Base-by-base conservation (phyloP, 1,140 invertebrate genomes). In the Camponotus floridanus region DNA sequence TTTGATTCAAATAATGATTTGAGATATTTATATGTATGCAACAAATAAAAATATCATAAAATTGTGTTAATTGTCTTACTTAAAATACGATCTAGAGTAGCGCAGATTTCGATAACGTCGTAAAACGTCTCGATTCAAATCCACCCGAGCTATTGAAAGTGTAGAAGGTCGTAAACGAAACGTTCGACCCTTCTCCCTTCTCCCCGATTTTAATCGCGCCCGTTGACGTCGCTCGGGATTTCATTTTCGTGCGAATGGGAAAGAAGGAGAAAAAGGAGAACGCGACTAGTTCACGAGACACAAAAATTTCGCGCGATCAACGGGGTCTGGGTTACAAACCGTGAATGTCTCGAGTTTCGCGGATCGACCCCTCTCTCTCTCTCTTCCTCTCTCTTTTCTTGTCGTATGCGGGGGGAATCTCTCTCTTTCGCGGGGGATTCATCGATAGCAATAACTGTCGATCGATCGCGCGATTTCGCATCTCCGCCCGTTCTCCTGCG, bases 391-490 rank as follows among this genome's bases (percentile, higher is more conserved):
- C 26, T 36, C 21, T 65, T n/a, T 31, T 45, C 26, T 57, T 62
- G 86, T 88, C 74, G 87, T 51, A 18, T 51, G 70, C 68, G 88
- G 26, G 26, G 26, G 26, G 26, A 26, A 26, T 76, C 42, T 33
- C 48, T 36, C 76, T 21, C 15, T 83, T 73, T 73, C 65, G 13
- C 70, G 64, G 26, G 26, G 26, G 62, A 78, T 51, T 87, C 88
- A 45, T 80, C 73, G 85, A 87, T 87, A 51, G 85, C 76, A 68
- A 88, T 90, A 88, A 90, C 73, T 84, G 78, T 90, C 89, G 88
- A 90, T 90, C 76, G 86, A 90, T 90, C 78, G 76, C 45, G 48
- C 68, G 65, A 88, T 88, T 79, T 80, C 76, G 65, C 42, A 42
- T 26, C 21, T 21, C 36, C 6, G 51, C 51, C 73, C 39, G 51